Evolutionary conservation across 2,888 invertebrate genomes (phyloP).

Genomic region (Agrilus mali): DNA sequence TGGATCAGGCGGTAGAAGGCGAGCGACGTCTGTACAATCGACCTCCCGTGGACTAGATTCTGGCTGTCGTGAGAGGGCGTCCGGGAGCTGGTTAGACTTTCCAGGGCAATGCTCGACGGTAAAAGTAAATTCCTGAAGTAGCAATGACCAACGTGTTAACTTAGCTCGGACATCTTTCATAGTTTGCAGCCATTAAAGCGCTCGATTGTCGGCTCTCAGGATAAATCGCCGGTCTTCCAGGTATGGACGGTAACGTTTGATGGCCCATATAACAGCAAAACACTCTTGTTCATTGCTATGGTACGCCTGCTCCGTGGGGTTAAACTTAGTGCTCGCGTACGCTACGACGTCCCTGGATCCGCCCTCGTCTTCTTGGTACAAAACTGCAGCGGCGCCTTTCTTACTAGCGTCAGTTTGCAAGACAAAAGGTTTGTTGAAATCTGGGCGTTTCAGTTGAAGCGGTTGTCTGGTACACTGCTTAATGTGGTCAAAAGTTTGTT

Average conservation of each 20-base stretch:
- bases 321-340: constrained; percentile 16
- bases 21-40: too few species aligned
- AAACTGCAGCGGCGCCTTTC: constrained; percentile 15
- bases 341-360: constrained; percentile 9
- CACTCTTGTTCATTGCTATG: constrained; percentile 19
- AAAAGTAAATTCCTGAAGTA: constrained; percentile 11
- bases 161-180: constrained; percentile 8
- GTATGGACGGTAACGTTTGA: constrained; percentile 13
- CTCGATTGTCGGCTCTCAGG: constrained; percentile 14
- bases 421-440: constrained; percentile 9
- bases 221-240: constrained; percentile 15
- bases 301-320: too few species aligned
- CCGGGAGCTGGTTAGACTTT: constrained; percentile 11
- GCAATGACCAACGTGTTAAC: constrained; percentile 10
- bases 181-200: constrained; percentile 12
- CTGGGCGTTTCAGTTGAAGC: constrained; percentile 12
- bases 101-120: constrained; percentile 15
- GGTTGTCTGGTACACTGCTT: constrained; percentile 10
- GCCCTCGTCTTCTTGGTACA: constrained; percentile 11
- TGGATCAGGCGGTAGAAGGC: too few species aligned
- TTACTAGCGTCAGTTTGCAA: constrained; percentile 17
- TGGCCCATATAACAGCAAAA: constrained; percentile 14
- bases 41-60: too few species aligned
- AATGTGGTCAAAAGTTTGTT: constrained; percentile 7
- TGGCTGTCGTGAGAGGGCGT: constrained; percentile 11